phyloP scores from a whole-genome alignment of 2,797 vertebrate genomes.

The Babyrousa celebensis region DNA sequence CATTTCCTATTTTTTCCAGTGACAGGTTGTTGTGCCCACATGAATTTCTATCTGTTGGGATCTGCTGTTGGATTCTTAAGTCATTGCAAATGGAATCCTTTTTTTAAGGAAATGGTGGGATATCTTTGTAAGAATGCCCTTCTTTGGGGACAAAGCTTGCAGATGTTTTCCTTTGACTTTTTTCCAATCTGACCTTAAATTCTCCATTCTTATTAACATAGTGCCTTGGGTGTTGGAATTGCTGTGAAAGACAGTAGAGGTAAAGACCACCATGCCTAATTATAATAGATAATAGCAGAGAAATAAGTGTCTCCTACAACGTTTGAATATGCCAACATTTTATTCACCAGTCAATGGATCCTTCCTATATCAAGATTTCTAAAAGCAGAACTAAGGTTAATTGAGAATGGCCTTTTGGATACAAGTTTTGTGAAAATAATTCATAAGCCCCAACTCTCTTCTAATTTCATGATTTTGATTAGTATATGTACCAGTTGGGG shows the following conservation, averaged over 20 bases:
- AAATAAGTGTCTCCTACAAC: neutral
- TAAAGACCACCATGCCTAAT: neutral
- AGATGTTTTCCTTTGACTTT: neutral
- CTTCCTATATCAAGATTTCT: neutral
- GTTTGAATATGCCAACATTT: neutral
- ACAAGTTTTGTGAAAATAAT: slow-evolving; percentile 53
- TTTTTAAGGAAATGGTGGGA: neutral
- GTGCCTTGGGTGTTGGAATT: neutral
- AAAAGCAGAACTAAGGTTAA: neutral
- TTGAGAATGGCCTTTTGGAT: slow-evolving; percentile 48
- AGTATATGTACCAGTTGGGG: slow-evolving; percentile 74
- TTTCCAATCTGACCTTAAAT: neutral
- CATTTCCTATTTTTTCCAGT: slow-evolving; percentile 74
- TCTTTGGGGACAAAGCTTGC: neutral
- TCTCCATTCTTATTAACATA: neutral
- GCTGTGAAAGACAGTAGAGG: neutral
- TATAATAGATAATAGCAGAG: neutral
- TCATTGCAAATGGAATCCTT: neutral
- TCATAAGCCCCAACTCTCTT: slow-evolving; percentile 58
- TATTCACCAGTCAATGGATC: neutral
- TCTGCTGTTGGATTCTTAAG: neutral
- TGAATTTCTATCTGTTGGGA: neutral
- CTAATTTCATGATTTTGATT: slow-evolving; percentile 68
- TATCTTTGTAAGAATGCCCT: neutral
- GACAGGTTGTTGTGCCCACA: neutral